Percentiles rank a stretch among this genome's conserved stretches.
These are phyloP conservation scores for Ahaetulla prasina DNA, from an alignment of 2,113 vertebrate genomes.

Conservation along the genomic window DNA sequence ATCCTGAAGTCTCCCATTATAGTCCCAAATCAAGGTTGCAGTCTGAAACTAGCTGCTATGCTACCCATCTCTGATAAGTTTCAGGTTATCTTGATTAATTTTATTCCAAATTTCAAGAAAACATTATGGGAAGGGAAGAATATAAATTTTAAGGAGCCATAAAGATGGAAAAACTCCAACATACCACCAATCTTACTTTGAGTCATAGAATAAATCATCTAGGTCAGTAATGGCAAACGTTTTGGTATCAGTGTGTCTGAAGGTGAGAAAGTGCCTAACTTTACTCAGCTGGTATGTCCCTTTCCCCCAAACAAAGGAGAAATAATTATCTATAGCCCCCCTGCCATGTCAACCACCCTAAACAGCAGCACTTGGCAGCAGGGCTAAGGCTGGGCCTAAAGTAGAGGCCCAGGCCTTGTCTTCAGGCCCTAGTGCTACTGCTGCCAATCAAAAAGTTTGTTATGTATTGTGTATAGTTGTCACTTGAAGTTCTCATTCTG, in stretches of 20 bases:
- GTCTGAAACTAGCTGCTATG: not conserved
- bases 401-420: not conserved
- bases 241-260: not conserved
- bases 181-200: not conserved
- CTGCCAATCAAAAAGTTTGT: not conserved
- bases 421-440: not conserved
- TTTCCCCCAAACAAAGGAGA: not conserved
- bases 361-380: not conserved
- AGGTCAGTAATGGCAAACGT: not conserved
- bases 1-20: not conserved
- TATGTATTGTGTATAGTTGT: no score
- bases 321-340: not conserved
- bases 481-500: no score
- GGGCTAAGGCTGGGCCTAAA: not conserved
- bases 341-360: not conserved
- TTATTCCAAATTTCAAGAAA: not conserved
- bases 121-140: not conserved
- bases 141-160: not conserved
- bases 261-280: not conserved
- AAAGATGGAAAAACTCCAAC: not conserved
- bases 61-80: not conserved
- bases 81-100: not conserved
- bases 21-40: not conserved
- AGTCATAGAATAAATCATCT: not conserved
- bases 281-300: not conserved